Percentiles rank a stretch among this genome's conserved stretches.
phyloP scores from a whole-genome alignment of 1,140 invertebrate species.

The Campoletis sonorensis region DNA sequence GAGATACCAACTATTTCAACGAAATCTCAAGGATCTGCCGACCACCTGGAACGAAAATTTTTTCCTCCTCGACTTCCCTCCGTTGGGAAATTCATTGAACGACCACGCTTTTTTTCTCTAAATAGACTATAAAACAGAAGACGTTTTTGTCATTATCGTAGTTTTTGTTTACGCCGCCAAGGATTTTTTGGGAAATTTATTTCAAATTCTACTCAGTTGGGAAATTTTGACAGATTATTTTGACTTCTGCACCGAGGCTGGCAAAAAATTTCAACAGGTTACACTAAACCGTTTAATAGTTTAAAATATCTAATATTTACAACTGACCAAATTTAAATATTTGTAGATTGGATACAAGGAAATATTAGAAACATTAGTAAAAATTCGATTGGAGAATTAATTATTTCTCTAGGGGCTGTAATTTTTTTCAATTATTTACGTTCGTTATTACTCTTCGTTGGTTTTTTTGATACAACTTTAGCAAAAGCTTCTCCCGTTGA shows the following conservation, averaged over 20 bases:
- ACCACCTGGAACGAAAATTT: neutral
- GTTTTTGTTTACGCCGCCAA: neutral
- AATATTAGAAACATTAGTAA: too few relatives aligned
- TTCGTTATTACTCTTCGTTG: neutral
- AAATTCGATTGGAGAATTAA: neutral
- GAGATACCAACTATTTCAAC: neutral
- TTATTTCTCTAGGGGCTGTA: neutral
- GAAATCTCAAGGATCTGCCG: neutral
- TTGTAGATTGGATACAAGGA: too few relatives aligned
- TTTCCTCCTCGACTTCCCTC: neutral
- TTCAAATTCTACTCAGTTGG: neutral
- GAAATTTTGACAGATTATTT: too few relatives aligned
- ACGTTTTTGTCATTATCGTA: too few relatives aligned
- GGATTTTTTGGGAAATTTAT: too few relatives aligned
- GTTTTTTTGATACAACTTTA: neutral
- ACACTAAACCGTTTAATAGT: too few relatives aligned
- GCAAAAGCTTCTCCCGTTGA: neutral
- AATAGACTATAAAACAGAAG: neutral
- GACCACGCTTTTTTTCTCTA: neutral
- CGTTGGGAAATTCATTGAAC: slow-evolving; percentile 10
- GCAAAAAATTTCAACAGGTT: too few relatives aligned
- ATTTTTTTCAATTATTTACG: neutral
- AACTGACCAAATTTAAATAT: too few relatives aligned
- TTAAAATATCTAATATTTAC: too few relatives aligned
- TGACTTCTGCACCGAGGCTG: too few relatives aligned